Evolutionary conservation across 30 jellyfish, hydroid and myxozoan genomes (phyloP), one percentile per base, ranked within the genome.

Genomic region (Hydractinia echinata): DNA sequence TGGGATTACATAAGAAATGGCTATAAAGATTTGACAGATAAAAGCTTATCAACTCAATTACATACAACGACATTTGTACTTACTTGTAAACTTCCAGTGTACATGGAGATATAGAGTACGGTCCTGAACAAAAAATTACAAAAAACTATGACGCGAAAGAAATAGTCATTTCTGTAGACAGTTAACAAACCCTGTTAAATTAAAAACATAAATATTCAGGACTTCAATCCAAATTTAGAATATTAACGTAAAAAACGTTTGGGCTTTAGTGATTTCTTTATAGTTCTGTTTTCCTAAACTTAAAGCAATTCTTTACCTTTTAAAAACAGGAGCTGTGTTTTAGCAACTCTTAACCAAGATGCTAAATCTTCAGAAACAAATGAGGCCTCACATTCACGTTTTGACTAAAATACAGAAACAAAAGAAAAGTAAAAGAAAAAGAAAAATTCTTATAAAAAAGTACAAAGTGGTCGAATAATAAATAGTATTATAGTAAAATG

Each of bases 71-170:
- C 1, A 30, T 30, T 30, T 2, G 2, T 30, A 30, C 19, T 64
- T 13, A 64, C 74, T 51, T 64, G 74, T 64, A 64, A 6, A 64
- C 39, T 1, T 64, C 74, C 19, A 64, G 51, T 64, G 74, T 64
- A 13, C 74, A n/a, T 64, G 74, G 74, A n/a, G 74, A 64, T n/a
- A 64, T 51, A 64, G 74, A 64, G 74, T 64, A 64, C 0, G 74
- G 74, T n/a, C 74, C 74, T 64, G 2, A 64, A 64, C 74, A 64
- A 11, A 58, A 58, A 58, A 58, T 58, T 58, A 9, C 68, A 9
- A n/a, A 56, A 56, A 9, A 62, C 30, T 39, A 2, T 13, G 39
- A n/a, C 74, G 39, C 2, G 51, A 64, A 64, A 64, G 4, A 44
- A n/a, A 51, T 64, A 51, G 19, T 11, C 15, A 58, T 13, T 58